These are phyloP conservation scores for Platysternon megacephalum DNA, from an alignment of 2,113 vertebrate species.

Conservation along the genomic window DNA sequence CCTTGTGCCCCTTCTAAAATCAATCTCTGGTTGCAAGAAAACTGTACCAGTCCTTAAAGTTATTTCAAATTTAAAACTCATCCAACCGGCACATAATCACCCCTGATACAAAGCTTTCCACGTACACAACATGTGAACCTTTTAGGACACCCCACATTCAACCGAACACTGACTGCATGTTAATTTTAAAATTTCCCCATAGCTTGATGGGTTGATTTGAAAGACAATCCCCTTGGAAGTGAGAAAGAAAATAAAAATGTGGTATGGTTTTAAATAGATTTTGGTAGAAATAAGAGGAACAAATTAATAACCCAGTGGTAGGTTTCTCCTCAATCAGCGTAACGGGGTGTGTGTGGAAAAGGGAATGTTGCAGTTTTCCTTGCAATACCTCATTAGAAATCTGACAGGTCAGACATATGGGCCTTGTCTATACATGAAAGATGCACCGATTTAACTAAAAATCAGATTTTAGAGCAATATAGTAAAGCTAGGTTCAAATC, in stretches of 20 bases:
- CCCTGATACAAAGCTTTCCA: not conserved
- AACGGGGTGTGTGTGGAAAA: accelerated
- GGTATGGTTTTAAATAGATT: accelerated
- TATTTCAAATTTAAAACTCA: not conserved
- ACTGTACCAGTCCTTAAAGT: constrained; percentile 36
- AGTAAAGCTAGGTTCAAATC: not conserved
- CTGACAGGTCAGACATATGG: accelerated
- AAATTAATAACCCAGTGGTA: too few relatives aligned
- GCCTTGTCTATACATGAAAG: accelerated
- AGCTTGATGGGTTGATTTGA: not conserved
- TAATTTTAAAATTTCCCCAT: not conserved
- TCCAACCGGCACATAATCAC: not conserved
- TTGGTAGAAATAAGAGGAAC: not conserved
- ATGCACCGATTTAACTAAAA: not conserved
- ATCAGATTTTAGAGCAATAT: not conserved
- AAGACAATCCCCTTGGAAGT: not conserved
- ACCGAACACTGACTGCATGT: not conserved
- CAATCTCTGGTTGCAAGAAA: constrained; percentile 51
- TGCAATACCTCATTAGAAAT: accelerated
- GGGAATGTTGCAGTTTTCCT: not conserved
- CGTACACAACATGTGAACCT: not conserved
- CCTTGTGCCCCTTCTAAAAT: not conserved
- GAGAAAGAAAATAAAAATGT: not conserved
- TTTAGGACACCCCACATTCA: not conserved
- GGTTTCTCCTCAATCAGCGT: too few relatives aligned